Conservation (phyloP, 2,888 invertebrate species). For the Junonia oenone region DNA sequence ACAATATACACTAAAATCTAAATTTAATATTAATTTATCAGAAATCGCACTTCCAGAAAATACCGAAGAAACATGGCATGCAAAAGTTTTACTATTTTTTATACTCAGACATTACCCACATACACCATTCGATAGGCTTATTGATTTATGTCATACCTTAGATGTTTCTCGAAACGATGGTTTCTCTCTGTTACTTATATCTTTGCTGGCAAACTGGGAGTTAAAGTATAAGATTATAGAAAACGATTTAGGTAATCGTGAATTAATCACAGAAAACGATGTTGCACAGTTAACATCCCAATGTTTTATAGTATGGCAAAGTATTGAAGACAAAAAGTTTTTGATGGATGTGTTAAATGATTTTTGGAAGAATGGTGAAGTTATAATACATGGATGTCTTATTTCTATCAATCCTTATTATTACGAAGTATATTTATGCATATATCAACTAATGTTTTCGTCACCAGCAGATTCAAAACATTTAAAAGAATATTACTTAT, state of each 20-base stretch:
- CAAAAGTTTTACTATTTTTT: slow-evolving; percentile 65
- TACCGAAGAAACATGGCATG: slow-evolving; percentile 71
- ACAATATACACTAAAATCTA: slow-evolving; percentile 59
- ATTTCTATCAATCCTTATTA: slow-evolving; percentile 70
- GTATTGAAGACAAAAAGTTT: slow-evolving; percentile 60
- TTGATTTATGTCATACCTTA: slow-evolving; percentile 57
- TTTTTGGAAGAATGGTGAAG: slow-evolving; percentile 73
- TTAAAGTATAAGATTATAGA: slow-evolving; percentile 55
- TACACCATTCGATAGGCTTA: slow-evolving; percentile 49
- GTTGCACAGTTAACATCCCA: slow-evolving; percentile 46
- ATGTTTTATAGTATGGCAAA: slow-evolving; percentile 62
- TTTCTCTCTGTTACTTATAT: slow-evolving; percentile 61
- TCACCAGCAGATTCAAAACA: slow-evolving; percentile 45
- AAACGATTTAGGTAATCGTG: slow-evolving; percentile 51
- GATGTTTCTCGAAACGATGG: slow-evolving; percentile 62
- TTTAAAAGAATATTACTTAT: slow-evolving; percentile 61
- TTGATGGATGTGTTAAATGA: slow-evolving; percentile 60
- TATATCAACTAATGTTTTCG: slow-evolving; percentile 58
- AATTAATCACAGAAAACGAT: slow-evolving; percentile 50
- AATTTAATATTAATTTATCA: slow-evolving; percentile 64
- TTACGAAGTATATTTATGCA: slow-evolving; percentile 69
- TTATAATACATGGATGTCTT: slow-evolving; percentile 60
- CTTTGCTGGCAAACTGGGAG: slow-evolving; percentile 61
- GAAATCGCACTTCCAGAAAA: slow-evolving; percentile 64
- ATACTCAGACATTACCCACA: slow-evolving; percentile 58